These are phyloP conservation scores for Ormyrus labotus DNA, from an alignment of 2,888 invertebrate species.

Conservation along the genomic window DNA sequence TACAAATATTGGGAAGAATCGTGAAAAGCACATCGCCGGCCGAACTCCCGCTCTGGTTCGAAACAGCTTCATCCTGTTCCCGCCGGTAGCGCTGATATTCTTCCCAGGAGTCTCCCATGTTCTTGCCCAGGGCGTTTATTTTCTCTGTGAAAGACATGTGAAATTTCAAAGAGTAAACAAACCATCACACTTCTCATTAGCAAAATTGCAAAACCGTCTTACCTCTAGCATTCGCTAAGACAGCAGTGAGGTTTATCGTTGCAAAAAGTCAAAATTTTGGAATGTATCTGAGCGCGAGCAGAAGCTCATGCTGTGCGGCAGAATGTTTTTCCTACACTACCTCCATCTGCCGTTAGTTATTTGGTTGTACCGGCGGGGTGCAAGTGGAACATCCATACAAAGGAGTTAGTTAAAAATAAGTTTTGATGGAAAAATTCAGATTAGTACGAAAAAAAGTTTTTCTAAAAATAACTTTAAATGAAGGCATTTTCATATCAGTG, in stretches of 20 bases:
- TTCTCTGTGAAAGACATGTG: neutral
- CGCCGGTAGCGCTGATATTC: conserved; percentile 65
- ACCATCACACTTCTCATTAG: neutral
- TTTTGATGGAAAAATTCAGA: neutral
- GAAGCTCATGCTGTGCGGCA: conserved; percentile 1
- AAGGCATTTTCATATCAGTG: too few species aligned
- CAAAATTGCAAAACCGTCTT: neutral
- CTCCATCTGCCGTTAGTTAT: conserved; percentile 44
- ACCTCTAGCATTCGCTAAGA: conserved; percentile 25
- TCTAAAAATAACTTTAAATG: neutral
- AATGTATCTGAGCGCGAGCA: neutral
- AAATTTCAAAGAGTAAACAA: neutral
- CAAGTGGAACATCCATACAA: neutral
- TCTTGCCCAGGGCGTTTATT: conserved; percentile 12
- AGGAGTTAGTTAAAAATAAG: conserved; percentile 13
- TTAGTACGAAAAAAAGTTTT: conserved; percentile 1
- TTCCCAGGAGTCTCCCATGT: conserved; percentile 20
- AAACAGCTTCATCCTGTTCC: conserved; percentile 71
- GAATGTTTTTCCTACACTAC: conserved; percentile 43
- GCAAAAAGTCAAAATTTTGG: neutral
- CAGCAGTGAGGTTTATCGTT: neutral
- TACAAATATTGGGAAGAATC: conserved; percentile 66
- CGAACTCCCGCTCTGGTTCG: conserved; percentile 69
- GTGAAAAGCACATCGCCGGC: conserved; percentile 66
- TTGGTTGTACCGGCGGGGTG: neutral